Evolutionary conservation across 1,140 invertebrate genomes (phyloP).

Genomic region (Monochamus saltuarius): DNA sequence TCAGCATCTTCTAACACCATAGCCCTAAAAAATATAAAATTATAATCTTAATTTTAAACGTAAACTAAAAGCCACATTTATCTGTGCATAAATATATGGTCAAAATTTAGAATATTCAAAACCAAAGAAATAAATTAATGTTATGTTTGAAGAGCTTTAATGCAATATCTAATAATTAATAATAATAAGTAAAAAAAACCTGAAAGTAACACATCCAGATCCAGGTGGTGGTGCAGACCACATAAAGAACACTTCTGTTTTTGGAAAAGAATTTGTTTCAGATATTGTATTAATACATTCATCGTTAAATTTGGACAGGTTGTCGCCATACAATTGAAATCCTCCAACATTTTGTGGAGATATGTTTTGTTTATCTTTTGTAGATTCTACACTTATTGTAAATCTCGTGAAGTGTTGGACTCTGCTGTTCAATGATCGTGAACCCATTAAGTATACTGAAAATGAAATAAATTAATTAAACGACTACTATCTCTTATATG

Average conservation of each 20-base stretch:
- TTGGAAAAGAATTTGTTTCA: constrained; percentile 74
- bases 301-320: constrained; percentile 76
- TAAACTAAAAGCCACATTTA: background rate
- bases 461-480: background rate
- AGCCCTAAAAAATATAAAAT: constrained; percentile 59
- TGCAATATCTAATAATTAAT: background rate
- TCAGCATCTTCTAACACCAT: constrained; percentile 83
- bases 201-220: constrained; percentile 82
- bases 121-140: background rate
- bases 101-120: background rate
- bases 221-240: constrained; percentile 84
- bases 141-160: background rate
- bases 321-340: constrained; percentile 81
- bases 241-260: constrained; percentile 85
- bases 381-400: constrained; percentile 74
- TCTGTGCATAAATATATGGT: background rate
- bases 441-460: constrained; percentile 74
- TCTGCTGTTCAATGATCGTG: constrained; percentile 61
- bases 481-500: background rate
- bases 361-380: constrained; percentile 55
- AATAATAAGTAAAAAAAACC: constrained; percentile 51
- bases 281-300: constrained; percentile 84
- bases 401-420: constrained; percentile 79
- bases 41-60: background rate
- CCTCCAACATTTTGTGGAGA: constrained; percentile 64